phyloP scores from a whole-genome alignment of 30 jellyfish, hydroid and myxozoan species.

The Catostylus mosaicus region DNA sequence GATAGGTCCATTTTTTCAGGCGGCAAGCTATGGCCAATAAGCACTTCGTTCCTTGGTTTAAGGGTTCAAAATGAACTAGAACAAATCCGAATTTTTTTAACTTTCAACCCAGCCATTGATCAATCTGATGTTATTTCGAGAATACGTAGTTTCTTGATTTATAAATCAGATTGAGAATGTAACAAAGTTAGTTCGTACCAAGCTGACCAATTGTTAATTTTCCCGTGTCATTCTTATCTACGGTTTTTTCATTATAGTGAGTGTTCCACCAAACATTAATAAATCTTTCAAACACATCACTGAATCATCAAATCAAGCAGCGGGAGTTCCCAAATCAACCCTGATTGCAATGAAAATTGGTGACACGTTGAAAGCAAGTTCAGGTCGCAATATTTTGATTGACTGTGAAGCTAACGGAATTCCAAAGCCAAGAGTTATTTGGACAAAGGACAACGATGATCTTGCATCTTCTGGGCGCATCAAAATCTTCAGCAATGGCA shows the following conservation, averaged over 20 bases:
- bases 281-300: constrained; percentile 40
- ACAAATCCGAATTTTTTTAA: too few relatives aligned
- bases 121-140: too few relatives aligned
- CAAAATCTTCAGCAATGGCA: constrained; percentile 56
- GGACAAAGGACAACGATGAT: constrained; percentile 72
- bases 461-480: constrained; percentile 20
- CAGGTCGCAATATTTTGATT: constrained; percentile 73
- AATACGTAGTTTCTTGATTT: too few relatives aligned
- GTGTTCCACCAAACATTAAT: constrained; percentile 53
- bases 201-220: too few relatives aligned
- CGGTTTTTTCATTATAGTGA: constrained; percentile 54
- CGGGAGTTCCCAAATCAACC: neutral
- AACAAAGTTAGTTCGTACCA: too few relatives aligned
- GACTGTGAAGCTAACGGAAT: constrained; percentile 73
- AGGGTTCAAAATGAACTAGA: too few relatives aligned
- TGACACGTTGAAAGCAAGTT: constrained; percentile 48
- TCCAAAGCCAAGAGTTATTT: constrained; percentile 75
- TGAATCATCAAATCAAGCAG: neutral
- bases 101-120: too few relatives aligned
- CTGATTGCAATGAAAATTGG: constrained; percentile 43
- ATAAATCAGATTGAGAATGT: too few relatives aligned
- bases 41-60: too few relatives aligned
- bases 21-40: too few relatives aligned
- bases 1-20: too few relatives aligned
- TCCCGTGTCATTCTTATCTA: too few relatives aligned